Conservation (phyloP, 2,797 vertebrate species). For the Sitta carolinensis region DNA sequence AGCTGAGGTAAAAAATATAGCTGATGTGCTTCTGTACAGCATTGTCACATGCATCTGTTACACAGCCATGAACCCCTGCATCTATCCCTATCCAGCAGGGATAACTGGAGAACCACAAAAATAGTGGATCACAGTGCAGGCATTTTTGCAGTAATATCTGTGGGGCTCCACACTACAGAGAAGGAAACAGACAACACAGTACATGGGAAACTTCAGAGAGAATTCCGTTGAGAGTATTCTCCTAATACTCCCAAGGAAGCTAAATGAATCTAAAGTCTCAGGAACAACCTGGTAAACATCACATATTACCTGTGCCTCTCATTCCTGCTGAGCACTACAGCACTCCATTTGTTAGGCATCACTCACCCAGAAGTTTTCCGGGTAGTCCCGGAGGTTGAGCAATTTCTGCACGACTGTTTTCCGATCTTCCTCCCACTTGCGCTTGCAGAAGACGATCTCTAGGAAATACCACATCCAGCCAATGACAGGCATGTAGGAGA, state of each 20-base stretch:
- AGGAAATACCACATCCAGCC: constrained; percentile 99
- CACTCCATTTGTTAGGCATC: neutral
- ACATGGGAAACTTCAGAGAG: neutral
- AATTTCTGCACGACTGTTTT: constrained; percentile 84
- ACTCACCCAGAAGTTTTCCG: constrained; percentile 90
- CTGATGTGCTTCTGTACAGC: neutral
- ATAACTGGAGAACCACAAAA: neutral
- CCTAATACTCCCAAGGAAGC: neutral
- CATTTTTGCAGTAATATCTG: neutral
- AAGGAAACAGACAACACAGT: neutral
- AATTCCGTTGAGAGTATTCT: neutral
- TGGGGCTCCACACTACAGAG: neutral
- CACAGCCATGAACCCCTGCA: neutral
- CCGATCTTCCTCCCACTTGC: constrained; percentile 95
- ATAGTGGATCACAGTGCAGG: neutral
- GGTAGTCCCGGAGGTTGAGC: constrained; percentile 88
- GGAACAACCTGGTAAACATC: neutral
- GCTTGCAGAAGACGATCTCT: constrained; percentile 95
- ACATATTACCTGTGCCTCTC: neutral
- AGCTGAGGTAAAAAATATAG: neutral
- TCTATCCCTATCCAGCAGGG: neutral
- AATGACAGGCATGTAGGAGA: constrained; percentile 91
- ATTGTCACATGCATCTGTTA: neutral
- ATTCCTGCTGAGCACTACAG: neutral
- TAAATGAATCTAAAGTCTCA: neutral